Evolutionary conservation across 2,888 invertebrate species (phyloP), one percentile per base, ranked within the genome.

Genomic region (Pachymerium ferrugineum): DNA sequence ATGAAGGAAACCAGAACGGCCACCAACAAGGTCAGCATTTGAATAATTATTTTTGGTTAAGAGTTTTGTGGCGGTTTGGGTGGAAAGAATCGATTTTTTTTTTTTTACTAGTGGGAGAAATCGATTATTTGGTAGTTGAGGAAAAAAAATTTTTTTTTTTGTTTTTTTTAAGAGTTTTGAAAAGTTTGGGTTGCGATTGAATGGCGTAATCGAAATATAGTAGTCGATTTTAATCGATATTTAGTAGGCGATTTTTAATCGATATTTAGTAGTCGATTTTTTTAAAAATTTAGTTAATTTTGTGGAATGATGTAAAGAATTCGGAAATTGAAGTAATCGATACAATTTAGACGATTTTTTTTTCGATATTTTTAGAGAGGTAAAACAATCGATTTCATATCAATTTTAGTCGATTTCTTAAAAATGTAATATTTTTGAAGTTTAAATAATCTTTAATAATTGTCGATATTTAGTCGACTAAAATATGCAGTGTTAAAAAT

Each of bases 1-100:
- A 42, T 42, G 42, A 42, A 42, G 42, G 42, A 42, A 42, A 42
- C 42, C 42, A 42, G 42, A 42, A 42, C 42, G 42, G 42, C 42
- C 16, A 16, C 42, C 42, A 42, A 42, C 42, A 42, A 42, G 42
- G 42, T 42, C 3, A 42, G 42, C 6, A n/a, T 42, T 42, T 42
- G 14, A n/a, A n/a, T 42, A n/a, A 14, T 42, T 42, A n/a, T 42
- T 8, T 42, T 4, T 42, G 5, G 6, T 14, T 4, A 16, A n/a
- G 5, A n/a, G 42, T 8, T 42, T 33, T 33, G 6, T 42, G 5
- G 12, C 16, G 42, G 16, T 42, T 42, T 4, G 6, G 33, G 6
- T 33, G 33, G 6, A 8, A 33, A 33, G 6, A 33, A 33, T 5
- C 33, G 33, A 33, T 33, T 33, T 33, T 33, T 33, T 33, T 33